Conservation (phyloP, 2,888 invertebrate genomes). For the Platycheirus rosarum region DNA sequence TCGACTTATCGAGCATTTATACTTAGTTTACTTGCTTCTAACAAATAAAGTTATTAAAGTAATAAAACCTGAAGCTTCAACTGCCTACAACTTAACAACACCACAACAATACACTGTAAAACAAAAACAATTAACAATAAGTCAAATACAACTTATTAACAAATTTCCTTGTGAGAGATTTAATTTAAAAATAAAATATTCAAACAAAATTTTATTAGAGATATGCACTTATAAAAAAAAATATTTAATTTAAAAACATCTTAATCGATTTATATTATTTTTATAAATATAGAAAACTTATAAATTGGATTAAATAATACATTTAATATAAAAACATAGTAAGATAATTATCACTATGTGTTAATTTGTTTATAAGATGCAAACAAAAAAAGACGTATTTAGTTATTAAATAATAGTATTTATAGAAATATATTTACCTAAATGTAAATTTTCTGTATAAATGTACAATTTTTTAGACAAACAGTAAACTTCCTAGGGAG, state of each 20-base stretch:
- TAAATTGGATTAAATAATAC: conserved; percentile 11
- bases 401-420: conserved; percentile 64
- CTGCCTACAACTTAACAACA: conserved; percentile 74
- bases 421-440: conserved; percentile 68
- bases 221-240: conserved; percentile 22
- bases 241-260: conserved; percentile 35
- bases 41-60: conserved; percentile 30
- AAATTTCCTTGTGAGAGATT: too few species aligned
- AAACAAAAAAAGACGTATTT: conserved; percentile 65
- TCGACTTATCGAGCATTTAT: conserved; percentile 44
- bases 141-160: conserved; percentile 14
- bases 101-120: conserved; percentile 22
- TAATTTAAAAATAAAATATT: conserved; percentile 39
- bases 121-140: conserved; percentile 20
- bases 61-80: conserved; percentile 71
- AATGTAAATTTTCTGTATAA: conserved; percentile 75
- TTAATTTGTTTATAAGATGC: conserved; percentile 58
- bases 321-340: conserved; percentile 34
- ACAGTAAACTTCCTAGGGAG: conserved; percentile 77
- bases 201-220: conserved; percentile 13
- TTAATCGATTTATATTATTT: conserved; percentile 41
- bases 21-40: conserved; percentile 34
- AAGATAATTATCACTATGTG: conserved; percentile 38
- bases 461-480: conserved; percentile 73
- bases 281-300: conserved; percentile 59